Conservation (phyloP, 2,797 vertebrate species). For the Tragopan temminckii region DNA sequence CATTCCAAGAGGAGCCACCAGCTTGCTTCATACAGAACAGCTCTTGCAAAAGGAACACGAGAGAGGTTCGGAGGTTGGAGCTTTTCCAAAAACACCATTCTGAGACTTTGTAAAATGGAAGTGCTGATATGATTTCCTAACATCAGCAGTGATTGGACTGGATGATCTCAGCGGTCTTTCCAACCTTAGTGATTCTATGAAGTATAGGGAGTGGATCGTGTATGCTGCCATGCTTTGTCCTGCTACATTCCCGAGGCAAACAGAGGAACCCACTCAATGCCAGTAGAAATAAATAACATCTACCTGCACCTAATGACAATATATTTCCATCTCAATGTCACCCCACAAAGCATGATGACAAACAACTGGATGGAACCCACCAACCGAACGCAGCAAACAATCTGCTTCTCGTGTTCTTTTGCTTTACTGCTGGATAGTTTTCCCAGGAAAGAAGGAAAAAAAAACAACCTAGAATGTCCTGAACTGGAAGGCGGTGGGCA, state of each 20-base stretch:
- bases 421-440: background rate
- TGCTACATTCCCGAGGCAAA: background rate
- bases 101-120: background rate
- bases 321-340: background rate
- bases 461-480: no score
- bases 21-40: background rate
- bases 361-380: background rate
- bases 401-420: background rate
- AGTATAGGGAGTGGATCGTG: fast-evolving
- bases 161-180: no score
- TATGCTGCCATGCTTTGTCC: background rate
- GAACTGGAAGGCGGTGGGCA: no score
- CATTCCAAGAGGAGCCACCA: background rate
- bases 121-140: background rate
- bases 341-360: constrained; percentile 25
- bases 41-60: background rate
- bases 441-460: background rate
- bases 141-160: fast-evolving
- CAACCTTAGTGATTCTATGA: background rate
- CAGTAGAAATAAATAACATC: constrained; percentile 14
- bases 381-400: background rate
- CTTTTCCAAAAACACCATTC: background rate
- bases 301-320: background rate
- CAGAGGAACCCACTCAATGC: background rate
- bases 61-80: background rate